phyloP scores from a whole-genome alignment of 2,888 invertebrate species.

The Xylophagus ater region DNA sequence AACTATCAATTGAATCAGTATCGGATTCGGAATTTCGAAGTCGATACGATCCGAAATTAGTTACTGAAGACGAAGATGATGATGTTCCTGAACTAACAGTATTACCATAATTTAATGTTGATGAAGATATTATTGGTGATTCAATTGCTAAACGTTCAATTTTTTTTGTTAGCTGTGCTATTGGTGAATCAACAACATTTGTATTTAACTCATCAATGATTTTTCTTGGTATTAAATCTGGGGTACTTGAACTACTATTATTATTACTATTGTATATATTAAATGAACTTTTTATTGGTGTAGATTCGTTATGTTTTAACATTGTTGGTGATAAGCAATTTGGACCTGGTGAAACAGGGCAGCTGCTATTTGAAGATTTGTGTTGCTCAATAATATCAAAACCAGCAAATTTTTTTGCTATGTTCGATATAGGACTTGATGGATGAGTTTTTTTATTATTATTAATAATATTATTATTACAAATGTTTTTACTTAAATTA shows the following conservation, averaged over 20 bases:
- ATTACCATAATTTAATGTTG: too few species aligned
- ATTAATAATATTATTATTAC: conserved; percentile 14
- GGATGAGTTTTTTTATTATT: conserved; percentile 12
- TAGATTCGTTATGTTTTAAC: conserved; percentile 15
- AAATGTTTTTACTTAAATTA: conserved; percentile 3
- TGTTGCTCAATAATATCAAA: conserved; percentile 12
- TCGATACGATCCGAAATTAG: background rate
- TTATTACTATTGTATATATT: conserved; percentile 1
- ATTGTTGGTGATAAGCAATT: conserved; percentile 1
- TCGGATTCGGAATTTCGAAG: background rate
- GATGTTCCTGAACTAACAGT: conserved; percentile 6
- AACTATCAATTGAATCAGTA: conserved; percentile 16
- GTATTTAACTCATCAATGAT: conserved; percentile 19
- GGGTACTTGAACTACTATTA: conserved; percentile 30
- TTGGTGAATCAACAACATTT: conserved; percentile 27
- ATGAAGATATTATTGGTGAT: conserved; percentile 10
- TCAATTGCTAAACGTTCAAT: conserved; percentile 27
- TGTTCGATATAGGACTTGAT: conserved; percentile 15
- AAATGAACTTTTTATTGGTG: conserved; percentile 13
- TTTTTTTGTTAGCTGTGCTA: conserved; percentile 29
- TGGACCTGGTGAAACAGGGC: conserved; percentile 11
- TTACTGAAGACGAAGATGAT: background rate
- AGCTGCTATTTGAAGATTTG: conserved; percentile 3
- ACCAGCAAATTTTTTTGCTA: conserved; percentile 14
- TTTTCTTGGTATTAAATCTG: conserved; percentile 41